Percentiles rank a stretch among this genome's conserved stretches.
Evolutionary conservation across 1,140 invertebrate species (phyloP).

Genomic region (Drosophila ambigua): DNA sequence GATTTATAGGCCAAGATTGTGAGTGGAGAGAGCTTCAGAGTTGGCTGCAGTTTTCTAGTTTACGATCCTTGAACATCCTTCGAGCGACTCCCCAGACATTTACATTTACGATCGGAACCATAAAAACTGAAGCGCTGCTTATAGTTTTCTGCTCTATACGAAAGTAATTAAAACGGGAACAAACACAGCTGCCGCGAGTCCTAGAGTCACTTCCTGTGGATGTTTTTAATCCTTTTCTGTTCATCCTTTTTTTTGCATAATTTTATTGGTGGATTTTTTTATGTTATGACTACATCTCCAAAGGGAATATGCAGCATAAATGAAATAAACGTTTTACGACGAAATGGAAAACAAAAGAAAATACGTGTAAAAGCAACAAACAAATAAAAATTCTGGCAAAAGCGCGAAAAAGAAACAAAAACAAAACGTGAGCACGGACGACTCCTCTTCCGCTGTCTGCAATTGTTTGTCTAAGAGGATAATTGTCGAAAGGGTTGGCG

Average conservation of each 20-base stretch:
- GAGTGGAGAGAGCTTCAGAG: constrained; percentile 4
- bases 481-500: constrained; percentile 69
- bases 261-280: constrained; percentile 66
- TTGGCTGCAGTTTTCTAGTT: constrained; percentile 1
- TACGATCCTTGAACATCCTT: constrained; percentile 23
- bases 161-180: constrained; percentile 71
- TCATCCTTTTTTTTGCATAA: constrained; percentile 58
- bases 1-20: constrained; percentile 60
- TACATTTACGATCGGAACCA: constrained; percentile 51
- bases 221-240: constrained; percentile 71
- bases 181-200: constrained; percentile 53
- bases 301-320: constrained; percentile 76
- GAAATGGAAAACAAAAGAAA: constrained; percentile 41
- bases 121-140: constrained; percentile 59
- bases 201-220: constrained; percentile 47
- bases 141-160: constrained; percentile 64
- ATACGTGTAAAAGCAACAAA: constrained; percentile 59
- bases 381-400: constrained; percentile 2
- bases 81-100: constrained; percentile 44
- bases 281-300: constrained; percentile 60
- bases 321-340: constrained; percentile 81
- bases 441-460: constrained; percentile 37
- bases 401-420: too few relatives aligned
- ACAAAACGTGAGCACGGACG: too few relatives aligned
- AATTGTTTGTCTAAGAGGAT: constrained; percentile 80